Base-by-base conservation (phyloP, 2,888 invertebrate species). In the Perizoma flavofasciatum region DNA sequence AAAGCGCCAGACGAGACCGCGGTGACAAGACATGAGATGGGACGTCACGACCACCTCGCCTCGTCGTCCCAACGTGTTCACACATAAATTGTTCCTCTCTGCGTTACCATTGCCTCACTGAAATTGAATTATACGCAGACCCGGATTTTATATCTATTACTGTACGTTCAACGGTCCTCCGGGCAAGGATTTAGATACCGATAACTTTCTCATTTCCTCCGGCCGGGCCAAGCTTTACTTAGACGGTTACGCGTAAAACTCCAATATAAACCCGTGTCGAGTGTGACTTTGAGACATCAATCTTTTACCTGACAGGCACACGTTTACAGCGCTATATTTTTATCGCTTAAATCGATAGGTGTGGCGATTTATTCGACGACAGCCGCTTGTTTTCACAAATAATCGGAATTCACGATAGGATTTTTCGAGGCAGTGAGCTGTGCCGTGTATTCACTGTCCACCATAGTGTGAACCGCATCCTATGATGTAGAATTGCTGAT, bases 171-270 rank as follows among this genome's bases (percentile, higher is more conserved):
- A 75, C 85, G 77, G 83, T 82, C 87, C 86, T 85, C 72, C 71
- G 83, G 83, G 85, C 75, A 75, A 81, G 85, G 89, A 86, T 89
- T 89, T 87, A 85, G 87, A 85, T 83, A 85, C 82, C 83, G 89
- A 89, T 89, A 90, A 89, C 88, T 87, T 90, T 88, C 86, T 87
- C 89, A 89, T 89, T 90, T 91, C 90, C 90, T 87, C 66, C 80
- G 81, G 82, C 77, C 78, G 79, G 75, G 75, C 73, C 72, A 70
- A 73, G 74, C 81, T 77, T 82, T 81, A 81, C 81, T 81, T 79
- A 34, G 11, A 41, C 33, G 34, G 41, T 45, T 43, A 46, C 40
- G 51, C 48, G 55, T 81, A 81, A 81, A 82, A 81, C 76, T 74
- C 69, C 63, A 66, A 79, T 78, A 77, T 78, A 82, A 81, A 81